Percentiles rank a stretch among this genome's conserved stretches.
phyloP scores from a whole-genome alignment of 2,797 vertebrate species.

The Gouania willdenowi region DNA sequence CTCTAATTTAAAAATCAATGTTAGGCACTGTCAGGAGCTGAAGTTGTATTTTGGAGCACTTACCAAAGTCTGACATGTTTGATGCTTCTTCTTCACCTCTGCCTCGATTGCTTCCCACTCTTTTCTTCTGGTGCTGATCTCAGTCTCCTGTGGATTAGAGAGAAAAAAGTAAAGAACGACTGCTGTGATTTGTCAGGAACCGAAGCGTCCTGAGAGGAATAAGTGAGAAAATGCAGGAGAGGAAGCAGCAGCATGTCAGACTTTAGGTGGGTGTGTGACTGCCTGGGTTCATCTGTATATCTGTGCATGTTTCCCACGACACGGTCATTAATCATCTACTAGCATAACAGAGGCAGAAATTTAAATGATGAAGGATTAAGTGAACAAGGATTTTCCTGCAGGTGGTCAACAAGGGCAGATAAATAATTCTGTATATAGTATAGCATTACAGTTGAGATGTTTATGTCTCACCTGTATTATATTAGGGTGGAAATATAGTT shows the following conservation, averaged over 20 bases:
- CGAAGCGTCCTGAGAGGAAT: conserved; percentile 28
- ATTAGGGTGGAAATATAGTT: too few species aligned
- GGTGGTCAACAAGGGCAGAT: too few species aligned
- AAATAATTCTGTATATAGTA: too few species aligned
- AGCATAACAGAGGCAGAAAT: too few species aligned
- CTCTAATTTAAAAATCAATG: conserved; percentile 64
- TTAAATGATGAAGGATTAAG: too few species aligned
- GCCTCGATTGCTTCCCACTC: conserved; percentile 74
- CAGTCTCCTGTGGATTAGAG: conserved; percentile 69
- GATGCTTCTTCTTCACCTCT: conserved; percentile 79
- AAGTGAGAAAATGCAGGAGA: conserved; percentile 5
- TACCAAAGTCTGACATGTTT: conserved; percentile 85
- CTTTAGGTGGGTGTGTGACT: conserved; percentile 7
- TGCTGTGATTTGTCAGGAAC: conserved; percentile 43
- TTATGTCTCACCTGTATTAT: too few species aligned
- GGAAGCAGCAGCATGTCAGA: conserved; percentile 3
- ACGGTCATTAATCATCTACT: too few species aligned
- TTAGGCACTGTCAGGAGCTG: conserved; percentile 29
- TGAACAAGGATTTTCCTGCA: too few species aligned
- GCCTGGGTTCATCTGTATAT: neutral
- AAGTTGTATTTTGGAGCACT: conserved; percentile 69
- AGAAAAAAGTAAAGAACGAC: conserved; percentile 34
- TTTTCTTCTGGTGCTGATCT: conserved; percentile 74
- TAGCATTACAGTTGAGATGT: too few species aligned
- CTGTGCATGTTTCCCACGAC: neutral